Evolutionary conservation across 2,113 vertebrate genomes (phyloP).

Genomic region (Apistogramma diplotaenia): DNA sequence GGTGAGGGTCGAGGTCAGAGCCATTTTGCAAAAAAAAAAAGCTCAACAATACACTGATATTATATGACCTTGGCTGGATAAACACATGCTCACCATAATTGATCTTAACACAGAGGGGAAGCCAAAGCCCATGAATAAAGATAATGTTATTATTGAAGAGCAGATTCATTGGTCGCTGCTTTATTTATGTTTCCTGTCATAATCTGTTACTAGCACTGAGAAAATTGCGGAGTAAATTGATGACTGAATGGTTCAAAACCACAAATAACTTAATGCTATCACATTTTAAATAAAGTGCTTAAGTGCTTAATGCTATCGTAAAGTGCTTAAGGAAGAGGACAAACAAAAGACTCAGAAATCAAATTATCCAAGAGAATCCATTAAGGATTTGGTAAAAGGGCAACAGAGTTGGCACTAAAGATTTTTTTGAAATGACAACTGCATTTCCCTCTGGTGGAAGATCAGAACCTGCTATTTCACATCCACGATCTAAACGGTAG

Average conservation of each 20-base stretch:
- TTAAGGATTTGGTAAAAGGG: neutral
- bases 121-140: constrained; percentile 50
- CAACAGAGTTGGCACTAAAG: neutral
- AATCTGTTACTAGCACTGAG: neutral
- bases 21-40: constrained; percentile 16
- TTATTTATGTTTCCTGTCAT: neutral
- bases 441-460: neutral
- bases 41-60: constrained; percentile 52
- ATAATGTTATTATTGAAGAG: constrained; percentile 38
- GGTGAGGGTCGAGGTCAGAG: constrained; percentile 53
- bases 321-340: neutral
- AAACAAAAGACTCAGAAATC: constrained; percentile 20
- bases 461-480: constrained; percentile 18
- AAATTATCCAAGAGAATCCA: constrained; percentile 13
- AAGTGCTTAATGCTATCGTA: neutral
- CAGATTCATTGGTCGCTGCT: neutral
- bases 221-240: constrained; percentile 19
- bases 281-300: neutral
- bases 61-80: constrained; percentile 54
- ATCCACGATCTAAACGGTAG: constrained; percentile 12
- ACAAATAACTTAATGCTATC: constrained; percentile 1
- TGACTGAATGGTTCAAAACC: constrained; percentile 13
- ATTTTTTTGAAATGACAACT: neutral
- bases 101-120: constrained; percentile 35
- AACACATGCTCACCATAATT: constrained; percentile 64